Conservation (phyloP, 2,113 vertebrate species). For the Psettodes erumei region DNA sequence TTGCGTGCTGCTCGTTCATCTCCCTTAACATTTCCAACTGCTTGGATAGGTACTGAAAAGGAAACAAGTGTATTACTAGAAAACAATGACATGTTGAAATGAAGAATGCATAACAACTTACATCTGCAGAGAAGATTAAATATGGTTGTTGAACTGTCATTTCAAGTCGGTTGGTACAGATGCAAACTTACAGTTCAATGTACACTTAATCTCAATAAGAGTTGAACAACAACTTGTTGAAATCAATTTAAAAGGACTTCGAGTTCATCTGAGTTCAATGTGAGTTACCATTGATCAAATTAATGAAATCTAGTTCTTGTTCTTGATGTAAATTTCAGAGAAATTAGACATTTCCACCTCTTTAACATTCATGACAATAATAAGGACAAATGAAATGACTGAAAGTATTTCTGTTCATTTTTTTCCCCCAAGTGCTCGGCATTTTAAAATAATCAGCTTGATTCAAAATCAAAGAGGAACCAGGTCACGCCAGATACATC, state of each 20-base stretch:
- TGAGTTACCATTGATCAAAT: too few relatives aligned
- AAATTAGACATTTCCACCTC: neutral
- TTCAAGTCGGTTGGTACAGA: too few relatives aligned
- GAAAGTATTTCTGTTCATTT: too few relatives aligned
- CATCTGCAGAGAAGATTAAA: neutral
- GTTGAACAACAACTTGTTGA: neutral
- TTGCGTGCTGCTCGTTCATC: conserved; percentile 97
- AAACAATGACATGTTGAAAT: neutral
- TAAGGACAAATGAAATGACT: too few relatives aligned
- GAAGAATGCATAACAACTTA: neutral
- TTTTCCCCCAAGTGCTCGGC: neutral
- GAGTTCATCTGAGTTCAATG: too few relatives aligned
- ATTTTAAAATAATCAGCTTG: neutral
- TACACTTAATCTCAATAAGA: too few relatives aligned
- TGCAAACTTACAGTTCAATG: too few relatives aligned
- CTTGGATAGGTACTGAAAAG: conserved; percentile 91
- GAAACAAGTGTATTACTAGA: neutral
- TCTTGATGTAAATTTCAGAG: neutral
- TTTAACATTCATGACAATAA: neutral
- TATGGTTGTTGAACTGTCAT: too few relatives aligned
- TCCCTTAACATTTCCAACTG: conserved; percentile 94
- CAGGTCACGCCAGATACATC: neutral
- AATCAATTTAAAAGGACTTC: too few relatives aligned
- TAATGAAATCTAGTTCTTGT: neutral
- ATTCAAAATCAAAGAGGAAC: neutral